Conservation (phyloP, 2,797 vertebrate species). For the Aythya fuligula region DNA sequence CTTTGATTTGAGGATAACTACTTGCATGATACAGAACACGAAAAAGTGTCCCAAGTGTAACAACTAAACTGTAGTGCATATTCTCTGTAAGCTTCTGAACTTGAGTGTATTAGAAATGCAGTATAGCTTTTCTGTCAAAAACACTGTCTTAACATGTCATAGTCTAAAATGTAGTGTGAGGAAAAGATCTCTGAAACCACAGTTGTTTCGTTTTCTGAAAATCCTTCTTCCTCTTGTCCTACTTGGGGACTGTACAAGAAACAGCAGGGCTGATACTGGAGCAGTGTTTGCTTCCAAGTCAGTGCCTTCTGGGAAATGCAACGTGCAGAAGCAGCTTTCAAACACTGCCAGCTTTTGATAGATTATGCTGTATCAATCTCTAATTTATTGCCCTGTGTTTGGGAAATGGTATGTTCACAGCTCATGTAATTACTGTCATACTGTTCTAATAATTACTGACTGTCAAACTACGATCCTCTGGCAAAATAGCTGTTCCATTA, state of each 20-base stretch:
- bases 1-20: background rate
- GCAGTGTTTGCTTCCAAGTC: background rate
- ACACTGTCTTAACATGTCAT: background rate
- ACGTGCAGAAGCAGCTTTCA: background rate
- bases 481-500: background rate
- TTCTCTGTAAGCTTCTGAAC: background rate
- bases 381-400: background rate
- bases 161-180: background rate
- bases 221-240: conserved; percentile 7
- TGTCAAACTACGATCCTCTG: background rate
- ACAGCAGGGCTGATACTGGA: background rate
- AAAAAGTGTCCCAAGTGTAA: background rate
- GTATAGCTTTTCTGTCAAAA: background rate
- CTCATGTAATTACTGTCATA: background rate
- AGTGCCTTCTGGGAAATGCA: conserved; percentile 27
- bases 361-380: background rate
- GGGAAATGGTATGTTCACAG: background rate
- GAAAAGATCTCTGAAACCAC: background rate
- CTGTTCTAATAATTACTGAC: background rate
- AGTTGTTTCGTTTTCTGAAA: conserved; percentile 7
- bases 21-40: background rate
- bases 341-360: conserved; percentile 2
- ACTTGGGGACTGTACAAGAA: background rate
- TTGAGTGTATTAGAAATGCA: background rate
- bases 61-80: background rate